phyloP scores from a whole-genome alignment of 2,797 vertebrate species.

The Anguilla anguilla region DNA sequence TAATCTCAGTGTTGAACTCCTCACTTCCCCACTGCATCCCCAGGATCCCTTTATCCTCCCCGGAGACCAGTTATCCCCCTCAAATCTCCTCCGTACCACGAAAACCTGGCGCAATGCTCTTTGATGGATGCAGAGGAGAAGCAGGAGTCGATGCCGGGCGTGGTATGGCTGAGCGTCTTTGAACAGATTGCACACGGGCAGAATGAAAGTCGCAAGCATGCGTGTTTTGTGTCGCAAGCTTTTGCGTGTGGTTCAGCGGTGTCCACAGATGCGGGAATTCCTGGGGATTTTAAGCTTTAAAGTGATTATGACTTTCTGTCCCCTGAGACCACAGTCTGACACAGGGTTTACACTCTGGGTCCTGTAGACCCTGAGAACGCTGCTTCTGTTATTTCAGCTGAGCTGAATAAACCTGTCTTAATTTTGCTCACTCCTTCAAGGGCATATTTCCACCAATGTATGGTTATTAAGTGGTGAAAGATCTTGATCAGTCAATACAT shows the following conservation, averaged over 20 bases:
- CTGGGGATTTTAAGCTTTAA: neutral
- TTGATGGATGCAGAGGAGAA: neutral
- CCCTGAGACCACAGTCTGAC: neutral
- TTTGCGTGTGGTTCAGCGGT: no score
- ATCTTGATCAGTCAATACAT: neutral
- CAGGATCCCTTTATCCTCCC: neutral
- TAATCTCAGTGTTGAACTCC: conserved; percentile 11
- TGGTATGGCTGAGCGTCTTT: neutral
- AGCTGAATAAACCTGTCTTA: neutral
- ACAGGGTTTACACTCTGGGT: neutral
- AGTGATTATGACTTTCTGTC: neutral
- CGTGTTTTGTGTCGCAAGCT: neutral
- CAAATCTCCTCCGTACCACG: neutral
- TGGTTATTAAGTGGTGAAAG: neutral
- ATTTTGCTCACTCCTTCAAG: neutral
- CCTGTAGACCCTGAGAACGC: neutral
- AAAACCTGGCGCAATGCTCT: neutral
- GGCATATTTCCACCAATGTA: neutral
- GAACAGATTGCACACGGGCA: neutral
- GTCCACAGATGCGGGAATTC: neutral
- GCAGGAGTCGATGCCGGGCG: neutral
- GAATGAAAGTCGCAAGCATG: neutral
- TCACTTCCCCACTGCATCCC: neutral
- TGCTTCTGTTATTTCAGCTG: neutral
- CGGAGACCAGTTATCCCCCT: neutral